Evolutionary conservation across 2,113 vertebrate genomes (phyloP).

Genomic region (Falco punctatus): DNA sequence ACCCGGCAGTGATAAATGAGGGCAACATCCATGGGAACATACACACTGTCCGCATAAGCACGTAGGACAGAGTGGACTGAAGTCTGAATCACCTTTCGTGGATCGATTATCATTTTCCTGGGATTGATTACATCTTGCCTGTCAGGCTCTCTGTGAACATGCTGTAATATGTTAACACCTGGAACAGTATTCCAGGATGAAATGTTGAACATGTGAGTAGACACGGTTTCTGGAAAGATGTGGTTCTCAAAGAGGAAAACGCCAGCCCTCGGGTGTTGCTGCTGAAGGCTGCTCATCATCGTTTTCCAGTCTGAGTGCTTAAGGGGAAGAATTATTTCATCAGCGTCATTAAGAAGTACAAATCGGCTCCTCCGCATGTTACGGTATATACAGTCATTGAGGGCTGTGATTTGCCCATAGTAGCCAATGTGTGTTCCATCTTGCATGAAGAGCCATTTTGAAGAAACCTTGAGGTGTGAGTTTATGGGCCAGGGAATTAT

Average conservation of each 20-base stretch:
- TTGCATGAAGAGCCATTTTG: slow-evolving; percentile 46
- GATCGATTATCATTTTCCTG: slow-evolving; percentile 70
- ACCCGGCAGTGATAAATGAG: slow-evolving; percentile 62
- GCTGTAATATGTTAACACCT: slow-evolving; percentile 79
- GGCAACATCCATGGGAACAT: slow-evolving; percentile 50
- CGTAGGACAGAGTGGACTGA: slow-evolving; percentile 60
- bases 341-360: slow-evolving; percentile 78
- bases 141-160: slow-evolving; percentile 69
- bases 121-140: not conserved
- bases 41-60: not conserved
- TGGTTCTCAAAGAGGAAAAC: slow-evolving; percentile 80
- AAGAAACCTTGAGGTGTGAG: slow-evolving; percentile 70
- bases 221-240: slow-evolving; percentile 68
- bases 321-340: slow-evolving; percentile 81
- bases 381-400: slow-evolving; percentile 60
- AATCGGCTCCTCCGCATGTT: slow-evolving; percentile 59
- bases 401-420: slow-evolving; percentile 53
- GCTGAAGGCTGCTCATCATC: slow-evolving; percentile 68
- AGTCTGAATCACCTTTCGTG: slow-evolving; percentile 66
- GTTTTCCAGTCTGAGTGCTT: slow-evolving; percentile 60
- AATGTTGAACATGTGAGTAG: slow-evolving; percentile 59
- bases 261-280: slow-evolving; percentile 43
- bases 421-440: slow-evolving; percentile 24
- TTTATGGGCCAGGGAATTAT: slow-evolving; percentile 80
- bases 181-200: slow-evolving; percentile 73